Evolutionary conservation across 2,113 vertebrate genomes (phyloP), one percentile per base, ranked within the genome.

Genomic region (Tylochromis polylepis): DNA sequence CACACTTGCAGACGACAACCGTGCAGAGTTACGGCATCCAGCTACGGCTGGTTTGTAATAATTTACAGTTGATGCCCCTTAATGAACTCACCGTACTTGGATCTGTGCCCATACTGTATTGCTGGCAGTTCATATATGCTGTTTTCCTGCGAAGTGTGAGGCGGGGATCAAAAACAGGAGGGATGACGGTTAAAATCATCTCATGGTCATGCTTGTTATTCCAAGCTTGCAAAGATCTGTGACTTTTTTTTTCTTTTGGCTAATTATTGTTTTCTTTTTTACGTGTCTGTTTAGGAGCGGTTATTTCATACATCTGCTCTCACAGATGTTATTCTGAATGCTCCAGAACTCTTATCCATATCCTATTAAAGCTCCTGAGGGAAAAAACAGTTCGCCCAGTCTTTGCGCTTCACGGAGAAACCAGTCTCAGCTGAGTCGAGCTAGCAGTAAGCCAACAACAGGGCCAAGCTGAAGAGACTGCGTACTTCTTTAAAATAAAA

Each of bases 401-500:
- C 83, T 92, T 75, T 87, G 87, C 86, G 87, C 90, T 90, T 91
- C 57, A 75, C 36, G 10, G 72, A 90, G 83, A 89, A 86, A 79
- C 51, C 70, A 92, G 85, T 46, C 20, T 38, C 51, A 15, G 38
- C 11, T 6, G 2, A 1, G 87, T 87, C 41, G 88, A 88, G 82
- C 12, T 67, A 14, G 31, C 62, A 2, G 27, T 2, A 29, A 5
- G 1, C 20, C 20, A 38, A 14, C 5, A 3, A 38, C 8, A 14
- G 27, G 8, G 1, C 2, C 1, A 3, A 9, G 62, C 34, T 62
- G 55, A 94, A 79, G 36, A 11, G 2, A 5, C 8, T 1, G 2
- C 2, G 2, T 43, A 1, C 0, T 1, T 2, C 14, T 20, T 22
- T 1, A 0, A 36, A 93, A 90, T 88, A 89, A 94, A 93, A 91